Conservation (phyloP, 2,797 vertebrate genomes). For the Anniella stebbinsi region DNA sequence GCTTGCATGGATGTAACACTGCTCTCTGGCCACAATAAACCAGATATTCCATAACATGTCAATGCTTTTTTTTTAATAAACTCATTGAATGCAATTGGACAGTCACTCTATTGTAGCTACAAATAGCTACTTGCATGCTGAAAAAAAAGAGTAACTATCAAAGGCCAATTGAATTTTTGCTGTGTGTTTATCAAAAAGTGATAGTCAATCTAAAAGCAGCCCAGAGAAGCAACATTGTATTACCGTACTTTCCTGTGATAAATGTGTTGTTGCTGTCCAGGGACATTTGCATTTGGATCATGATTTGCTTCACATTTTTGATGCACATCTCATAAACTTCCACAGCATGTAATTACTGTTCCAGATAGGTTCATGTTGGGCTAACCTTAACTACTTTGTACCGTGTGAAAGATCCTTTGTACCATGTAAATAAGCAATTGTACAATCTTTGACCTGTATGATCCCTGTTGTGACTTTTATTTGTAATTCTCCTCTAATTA, state of each 20-base stretch:
- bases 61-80: neutral
- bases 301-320: neutral
- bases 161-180: neutral
- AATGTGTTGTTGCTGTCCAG: neutral
- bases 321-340: neutral
- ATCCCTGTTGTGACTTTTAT: neutral
- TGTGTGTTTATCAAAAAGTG: neutral
- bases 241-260: neutral
- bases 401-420: neutral
- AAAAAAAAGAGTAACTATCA: neutral
- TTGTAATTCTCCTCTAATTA: neutral
- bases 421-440: neutral
- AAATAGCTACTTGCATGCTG: neutral
- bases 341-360: neutral
- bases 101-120: neutral
- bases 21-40: conserved; percentile 2
- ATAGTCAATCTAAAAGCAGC: neutral
- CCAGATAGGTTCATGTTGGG: neutral
- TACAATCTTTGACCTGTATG: neutral
- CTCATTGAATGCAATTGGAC: neutral
- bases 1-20: neutral
- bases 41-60: neutral
- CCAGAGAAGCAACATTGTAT: neutral
- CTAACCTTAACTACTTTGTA: neutral
- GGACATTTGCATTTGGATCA: neutral